Evolutionary conservation across 1,140 invertebrate genomes (phyloP), one percentile per base, ranked within the genome.

Genomic region (silkworm (Bombyx mori)): DNA sequence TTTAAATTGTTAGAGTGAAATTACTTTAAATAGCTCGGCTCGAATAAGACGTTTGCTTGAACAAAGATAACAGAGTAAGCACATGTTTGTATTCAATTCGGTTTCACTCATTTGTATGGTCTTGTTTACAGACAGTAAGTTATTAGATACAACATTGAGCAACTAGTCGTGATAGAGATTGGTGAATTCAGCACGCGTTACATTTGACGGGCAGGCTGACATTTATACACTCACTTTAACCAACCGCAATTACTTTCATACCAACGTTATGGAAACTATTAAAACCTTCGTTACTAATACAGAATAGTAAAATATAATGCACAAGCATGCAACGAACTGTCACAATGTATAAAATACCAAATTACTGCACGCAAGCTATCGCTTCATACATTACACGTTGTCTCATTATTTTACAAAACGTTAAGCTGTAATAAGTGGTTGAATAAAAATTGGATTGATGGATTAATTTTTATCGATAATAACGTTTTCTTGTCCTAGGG

Each of bases 261-360:
- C 69, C 72, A 70, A 63, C 45, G 61, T 78, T 75, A 82, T 83
- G 75, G 74, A 78, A 78, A 82, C 71, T 60, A 79, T 81, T 74
- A 76, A 75, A 66, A 56, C 52, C 63, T 53, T 75, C 64, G 77
- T 81, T 83, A 63, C 53, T 57, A 76, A 82, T 78, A 81, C 79
- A 68, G 78, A 77, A 78, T 79, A 76, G 65, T 73, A 79, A 79
- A 74, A 58, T 66, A 58, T 71, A 74, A 75, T 68, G 56, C 56
- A 56, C 65, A 63, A 61, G 67, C 80, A 83, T 81, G 82, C 79
- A 71, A 82, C 61, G 51, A 65, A 73, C 71, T 81, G 72, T 78
- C 69, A 73, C 73, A 73, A 77, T 69, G 64, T 70, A 71, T 77
- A 71, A 79, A 75, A 78, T 75, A 81, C 66, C 65, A 67, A 77